phyloP scores from a whole-genome alignment of 2,113 vertebrate species.

The Trogon melanurus region DNA sequence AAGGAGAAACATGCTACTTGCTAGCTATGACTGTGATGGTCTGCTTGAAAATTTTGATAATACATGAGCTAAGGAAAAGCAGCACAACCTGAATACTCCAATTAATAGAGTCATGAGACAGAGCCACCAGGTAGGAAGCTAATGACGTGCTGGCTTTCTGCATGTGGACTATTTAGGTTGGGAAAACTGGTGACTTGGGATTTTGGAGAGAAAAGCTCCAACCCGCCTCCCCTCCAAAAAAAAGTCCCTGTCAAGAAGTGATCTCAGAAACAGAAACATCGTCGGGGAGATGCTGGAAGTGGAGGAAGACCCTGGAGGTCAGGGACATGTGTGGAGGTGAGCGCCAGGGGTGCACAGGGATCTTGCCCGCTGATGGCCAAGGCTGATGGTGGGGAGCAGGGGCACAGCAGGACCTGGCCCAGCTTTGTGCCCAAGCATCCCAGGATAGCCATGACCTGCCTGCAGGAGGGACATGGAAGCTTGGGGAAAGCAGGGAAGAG shows the following conservation, averaged over 20 bases:
- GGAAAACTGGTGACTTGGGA: fast-evolving
- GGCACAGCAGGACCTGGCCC: not conserved
- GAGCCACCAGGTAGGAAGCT: not conserved
- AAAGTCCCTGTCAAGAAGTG: not conserved
- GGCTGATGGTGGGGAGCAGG: fast-evolving
- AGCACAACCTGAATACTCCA: not conserved
- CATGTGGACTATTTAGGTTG: not conserved
- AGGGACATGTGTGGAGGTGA: not conserved
- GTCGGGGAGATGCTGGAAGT: not conserved
- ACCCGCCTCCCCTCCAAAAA: not conserved
- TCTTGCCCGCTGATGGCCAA: not conserved
- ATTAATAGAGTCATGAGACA: not conserved
- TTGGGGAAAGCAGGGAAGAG: not conserved
- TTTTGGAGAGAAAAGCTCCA: not conserved
- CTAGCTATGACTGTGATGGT: not conserved
- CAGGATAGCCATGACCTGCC: fast-evolving
- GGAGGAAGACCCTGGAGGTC: not conserved
- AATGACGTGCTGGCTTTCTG: not conserved
- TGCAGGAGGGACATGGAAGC: fast-evolving
- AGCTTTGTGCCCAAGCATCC: not conserved
- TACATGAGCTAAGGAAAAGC: not conserved
- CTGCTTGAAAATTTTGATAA: not conserved
- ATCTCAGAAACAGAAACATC: not conserved
- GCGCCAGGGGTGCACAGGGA: fast-evolving
- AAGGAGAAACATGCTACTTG: not conserved